Evolutionary conservation across 2,888 invertebrate genomes (phyloP), one percentile per base, ranked within the genome.

Genomic region (Plemyria rubiginata): DNA sequence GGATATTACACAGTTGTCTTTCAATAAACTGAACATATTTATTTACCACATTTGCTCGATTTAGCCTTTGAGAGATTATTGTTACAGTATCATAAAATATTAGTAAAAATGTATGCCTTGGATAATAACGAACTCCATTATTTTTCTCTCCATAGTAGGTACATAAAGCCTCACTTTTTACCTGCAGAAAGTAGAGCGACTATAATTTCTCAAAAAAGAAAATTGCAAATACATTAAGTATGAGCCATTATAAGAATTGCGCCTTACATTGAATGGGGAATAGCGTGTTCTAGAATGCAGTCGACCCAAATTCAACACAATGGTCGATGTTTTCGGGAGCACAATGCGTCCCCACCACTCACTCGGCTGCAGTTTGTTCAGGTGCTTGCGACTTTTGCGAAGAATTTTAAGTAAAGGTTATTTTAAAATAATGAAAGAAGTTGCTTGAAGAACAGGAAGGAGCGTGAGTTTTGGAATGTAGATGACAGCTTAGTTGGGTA

Each of bases 261-360:
- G 60, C 57, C 69, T 67, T 71, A 69, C 71, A 71, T 72, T 72
- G 68, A 76, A 71, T 69, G 64, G 58, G 66, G 71, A 73, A 72
- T 70, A 70, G 71, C 75, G 71, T 77, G 75, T 75, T 77, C 80
- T 79, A 82, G 81, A 84, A 81, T 82, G 81, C 83, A 81, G 78
- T 72, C 80, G 86, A 82, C 87, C 88, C 79, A 85, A 79, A 87
- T 87, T 74, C 73, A 60, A 72, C 75, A 86, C 87, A 87, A 87
- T 84, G 74, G 82, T 70, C 81, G 81, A 83, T 86, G 82, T 86
- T 85, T 87, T 87, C 78, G 84, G 81, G 74, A 77, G 78, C 81
- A 86, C 87, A 87, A 86, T 85, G 80, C 84, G 72, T 75, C 71
- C 70, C 80, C 82, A 82, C 84, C 79, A 78, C 76, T 82, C 80